Evolutionary conservation across 2,797 vertebrate genomes (phyloP), one percentile per base, ranked within the genome.

Genomic region (Myoxocephalus aenaeus): DNA sequence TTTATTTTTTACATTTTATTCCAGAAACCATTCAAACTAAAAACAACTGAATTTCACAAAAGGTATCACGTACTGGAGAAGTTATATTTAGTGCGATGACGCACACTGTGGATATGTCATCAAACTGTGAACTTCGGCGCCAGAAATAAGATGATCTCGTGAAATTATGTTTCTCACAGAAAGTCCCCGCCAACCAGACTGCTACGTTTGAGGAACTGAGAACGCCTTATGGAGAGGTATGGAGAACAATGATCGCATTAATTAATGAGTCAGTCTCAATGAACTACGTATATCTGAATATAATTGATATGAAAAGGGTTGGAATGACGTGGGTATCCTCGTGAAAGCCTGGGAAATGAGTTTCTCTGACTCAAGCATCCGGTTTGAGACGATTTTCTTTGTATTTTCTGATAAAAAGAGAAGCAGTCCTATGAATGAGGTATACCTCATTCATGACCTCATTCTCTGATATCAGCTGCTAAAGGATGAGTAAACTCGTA

Each of bases 111-210:
- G 42, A 70, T 29, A 57, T 82, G 73, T 86, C 85, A 81, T 81
- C 75, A 77, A 57, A 86, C 7, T 73, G 83, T 81, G 79, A 89
- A 65, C 22, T 68, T 67, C 14, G 10, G 46, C n/a, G 0, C 9
- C 71, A 59, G 40, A 87, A 87, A 87, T 75, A 73, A 73, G 27
- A 79, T 83, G 81, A 90, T 6, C 66, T 88, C 74, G 82, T 66
- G 20, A 44, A n/a, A n/a, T 78, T 25, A 57, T 27, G 20, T 73
- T 73, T 73, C 51, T 74, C 42, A 70, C 18, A 32, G 51, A 14
- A 29, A 67, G 11, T 69, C 61, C 62, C 65, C 18, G 5, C 36
- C 15, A 38, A 7, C 1, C 2, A 18, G 7, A 71, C 57, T 0
- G 11, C 2, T 0, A 4, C 20, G 18, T 67, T 53, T 83, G 53